Evolutionary conservation across 2,113 vertebrate genomes (phyloP), one percentile per base, ranked within the genome.

Genomic region (Brachyistius frenatus): DNA sequence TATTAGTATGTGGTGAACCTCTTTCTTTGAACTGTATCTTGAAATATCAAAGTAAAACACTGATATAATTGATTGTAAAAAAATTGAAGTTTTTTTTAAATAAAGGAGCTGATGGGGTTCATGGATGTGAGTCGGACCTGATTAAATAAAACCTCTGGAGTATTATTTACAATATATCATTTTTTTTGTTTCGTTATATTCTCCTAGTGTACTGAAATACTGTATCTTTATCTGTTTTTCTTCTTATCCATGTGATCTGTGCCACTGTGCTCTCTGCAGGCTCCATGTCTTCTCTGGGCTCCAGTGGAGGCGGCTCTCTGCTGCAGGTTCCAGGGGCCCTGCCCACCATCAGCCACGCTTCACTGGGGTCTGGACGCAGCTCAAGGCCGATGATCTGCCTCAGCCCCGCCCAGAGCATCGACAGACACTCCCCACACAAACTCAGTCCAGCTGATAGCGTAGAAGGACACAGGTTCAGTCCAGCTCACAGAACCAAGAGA

Each of bases 231-330:
- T 16, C 35, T 15, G 33, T 23, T 7, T n/a, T 65, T 70, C 23
- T 23, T 23, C 23, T 44, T 16, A 23, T 46, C 5, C 10, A 5
- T 63, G 4, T 65, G 16, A 39, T 66, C 14, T 39, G n/a, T 44
- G 4, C 8, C 41, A 36, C 4, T 1, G 52, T 30, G 3, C 23
- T 44, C 54, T 9, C 39, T 32, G 6, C 84, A 98, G 97, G 95
- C 15, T 97, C 97, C 49, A 78, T 94, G 91, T 94, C 90, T 0
- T 97, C 96, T 15, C 86, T 96, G 69, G 94, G 74, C 69, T 96
- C 96, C 94, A 96, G 90, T 75, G 94, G 6, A 85, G 90, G 87
- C 84, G 87, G 92, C 15, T 95, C 94, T 0, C 91, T 93, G 47
- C 94, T 97, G 88, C 77, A 94, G 74, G 94, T 96, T 31, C 96